Evolutionary conservation across 2,797 vertebrate genomes (phyloP), one percentile per base, ranked within the genome.

Genomic region (Ptychadena robeensis): DNA sequence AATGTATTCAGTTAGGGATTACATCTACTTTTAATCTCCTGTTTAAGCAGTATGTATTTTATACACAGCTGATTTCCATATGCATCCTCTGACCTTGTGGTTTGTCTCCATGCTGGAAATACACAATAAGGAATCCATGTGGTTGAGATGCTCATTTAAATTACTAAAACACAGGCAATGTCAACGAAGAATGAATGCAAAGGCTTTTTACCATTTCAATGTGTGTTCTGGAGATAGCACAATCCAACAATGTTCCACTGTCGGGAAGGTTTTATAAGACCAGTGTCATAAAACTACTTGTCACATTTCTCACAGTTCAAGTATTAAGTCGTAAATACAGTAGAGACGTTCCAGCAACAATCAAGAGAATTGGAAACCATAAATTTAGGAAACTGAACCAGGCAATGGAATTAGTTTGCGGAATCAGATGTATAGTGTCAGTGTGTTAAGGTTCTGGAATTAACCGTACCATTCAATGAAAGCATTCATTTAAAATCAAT

Each of bases 321-420:
- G 72, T 68, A 66, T 81, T 73, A 66, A 74, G 71, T 73, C 79
- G 27, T 74, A 74, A 82, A 82, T 82, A 82, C 57, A 74, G 72
- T 73, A 74, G 59, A 74, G 34, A 82, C 32, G 66, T 82, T 68
- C 72, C 63, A 75, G 53, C 31, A 82, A 75, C 44, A 75, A 82
- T 74, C 71, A 64, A 66, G 57, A 22, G 31, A 59, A 66, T 67
- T 73, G 61, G 30, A 81, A 81, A 66, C 63, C 44, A 74, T 74
- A 68, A 59, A 82, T 68, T 69, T 82, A 68, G 64, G 71, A 69
- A 75, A 44, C 18, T 82, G 44, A 74, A 67, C 8, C 25, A 53
- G 64, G 48, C 31, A 22, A 82, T 75, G 68, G 80, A 82, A 75
- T 65, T 37, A 68, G 32, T 82, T 59, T 75, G 64, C 14, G 7